Evolutionary conservation across 2,113 vertebrate genomes (phyloP), one percentile per base, ranked within the genome.

Genomic region (Cyanoderma ruficeps): DNA sequence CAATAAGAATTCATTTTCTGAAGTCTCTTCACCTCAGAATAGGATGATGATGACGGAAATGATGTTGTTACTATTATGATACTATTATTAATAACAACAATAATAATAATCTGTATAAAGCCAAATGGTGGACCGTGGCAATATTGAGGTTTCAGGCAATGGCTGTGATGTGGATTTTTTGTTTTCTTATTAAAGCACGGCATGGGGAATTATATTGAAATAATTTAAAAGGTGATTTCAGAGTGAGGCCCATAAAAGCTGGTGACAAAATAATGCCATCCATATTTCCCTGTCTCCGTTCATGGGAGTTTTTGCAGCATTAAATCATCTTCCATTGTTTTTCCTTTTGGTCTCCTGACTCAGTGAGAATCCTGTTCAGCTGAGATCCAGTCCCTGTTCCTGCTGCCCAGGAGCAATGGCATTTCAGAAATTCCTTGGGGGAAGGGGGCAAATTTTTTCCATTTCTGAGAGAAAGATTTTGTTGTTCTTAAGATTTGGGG

Each of bases 211-310:
- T 23, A 8, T 5, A 52, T 4, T 42, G 39, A 67, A 81, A 5
- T 17, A 53, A 44, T 11, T 42, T 50, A 52, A 55, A 74, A 75
- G 16, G 11, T 4, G n/a, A 37, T 83, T 82, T 56, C 49, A 90
- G 46, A 79, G 8, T 7, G 10, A 65, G 25, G 10, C 6, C 65
- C 1, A 0, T 39, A 52, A 81, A 75, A 31, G 12, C 49, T 8
- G 27, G 24, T 22, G n/a, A 50, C 14, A 39, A 63, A 82, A 42
- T 10, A 87, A 20, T 0, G 0, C 13, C 5, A 3, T 5, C 27
- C 19, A 11, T 37, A 27, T 47, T 44, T 60, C 16, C 25, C 35
- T 68, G 27, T 72, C 44, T 69, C n/a, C 20, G 1, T 19, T 19
- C 8, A 16, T 7, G 23, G 15, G n/a, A 60, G 15, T 5, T 69